Base-by-base conservation (phyloP, 35 echinoderm and acorn worm genomes). In the Ophioderma brevispina region DNA sequence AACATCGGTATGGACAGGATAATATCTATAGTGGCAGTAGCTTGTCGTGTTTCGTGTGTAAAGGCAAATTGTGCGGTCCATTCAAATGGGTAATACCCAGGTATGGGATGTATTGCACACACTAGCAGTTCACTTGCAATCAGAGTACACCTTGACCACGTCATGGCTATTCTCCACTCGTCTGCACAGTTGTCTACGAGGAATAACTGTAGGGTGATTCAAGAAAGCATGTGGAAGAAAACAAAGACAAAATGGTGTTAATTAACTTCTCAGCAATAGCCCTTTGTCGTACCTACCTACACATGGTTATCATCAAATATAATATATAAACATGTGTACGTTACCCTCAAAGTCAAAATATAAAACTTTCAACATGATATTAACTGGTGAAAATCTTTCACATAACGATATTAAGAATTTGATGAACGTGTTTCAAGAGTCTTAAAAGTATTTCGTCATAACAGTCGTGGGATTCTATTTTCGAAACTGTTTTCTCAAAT, bases 151-250 rank as follows among this genome's bases (percentile, higher is more conserved):
- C 97, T 87, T 59, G 93, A 89, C 94, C 94, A 99, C 38, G 97
- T 99, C 88, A 99, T 90, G 3, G 97, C 97, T 50, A 99, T 85
- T 55, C 97, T 82, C 97, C 97, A 99, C 55, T 99, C 97, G 84
- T 99, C 97, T 40, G 97, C 97, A 95, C 97, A 99, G 85, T 99
- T 99, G 87, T 99, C 97, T 14, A 99, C 97, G 78, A 99, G 87
- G 52, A 99, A 99, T 79, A 99, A 88, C 97, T 99, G 86, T 37
- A 46, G 41, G 4, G 17, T 46, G 41, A 46, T 46, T 17, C 41
- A 46, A 46, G 41, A 46, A 46, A 8, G 21, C n/a, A 0, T 28
- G 75, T 77, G n/a, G n/a, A 77, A 77, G 28, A n/a, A 31, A 77
- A 31, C 33, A 33, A 85, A 85, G 23, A 38, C 15, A 37, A 85